phyloP scores from a whole-genome alignment of 2,888 invertebrate genomes.

The Ichneumoninae sp. region DNA sequence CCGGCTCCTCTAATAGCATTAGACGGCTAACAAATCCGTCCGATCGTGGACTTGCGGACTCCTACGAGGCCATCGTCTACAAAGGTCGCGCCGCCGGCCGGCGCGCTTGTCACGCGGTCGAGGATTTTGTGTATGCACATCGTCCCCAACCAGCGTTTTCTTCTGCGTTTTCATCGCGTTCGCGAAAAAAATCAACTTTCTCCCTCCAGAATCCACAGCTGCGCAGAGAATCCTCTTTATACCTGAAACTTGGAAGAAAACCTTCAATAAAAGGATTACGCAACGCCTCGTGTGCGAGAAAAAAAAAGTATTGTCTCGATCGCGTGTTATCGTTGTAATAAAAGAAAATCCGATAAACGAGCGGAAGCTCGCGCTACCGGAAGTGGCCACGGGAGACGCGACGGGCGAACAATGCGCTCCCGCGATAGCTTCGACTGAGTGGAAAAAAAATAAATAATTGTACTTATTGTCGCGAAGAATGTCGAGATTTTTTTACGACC shows the following conservation, averaged over 20 bases:
- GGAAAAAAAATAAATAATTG: neutral
- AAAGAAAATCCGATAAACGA: neutral
- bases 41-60: constrained; percentile 59
- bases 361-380: neutral
- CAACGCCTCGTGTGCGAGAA: neutral
- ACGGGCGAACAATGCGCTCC: neutral
- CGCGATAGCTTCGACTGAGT: neutral
- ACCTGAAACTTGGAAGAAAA: neutral
- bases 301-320: neutral
- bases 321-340: neutral
- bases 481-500: no score
- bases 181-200: neutral
- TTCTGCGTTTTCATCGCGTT: neutral
- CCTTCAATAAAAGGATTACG: neutral
- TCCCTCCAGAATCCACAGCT: neutral
- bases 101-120: neutral
- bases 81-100: neutral
- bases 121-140: neutral
- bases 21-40: constrained; percentile 46
- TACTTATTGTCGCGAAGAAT: neutral
- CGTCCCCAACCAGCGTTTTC: neutral
- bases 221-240: neutral
- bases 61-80: constrained; percentile 11
- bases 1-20: constrained; percentile 54
- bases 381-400: neutral